Evolutionary conservation across 2,113 vertebrate genomes (phyloP).

Genomic region (Aythya baeri): DNA sequence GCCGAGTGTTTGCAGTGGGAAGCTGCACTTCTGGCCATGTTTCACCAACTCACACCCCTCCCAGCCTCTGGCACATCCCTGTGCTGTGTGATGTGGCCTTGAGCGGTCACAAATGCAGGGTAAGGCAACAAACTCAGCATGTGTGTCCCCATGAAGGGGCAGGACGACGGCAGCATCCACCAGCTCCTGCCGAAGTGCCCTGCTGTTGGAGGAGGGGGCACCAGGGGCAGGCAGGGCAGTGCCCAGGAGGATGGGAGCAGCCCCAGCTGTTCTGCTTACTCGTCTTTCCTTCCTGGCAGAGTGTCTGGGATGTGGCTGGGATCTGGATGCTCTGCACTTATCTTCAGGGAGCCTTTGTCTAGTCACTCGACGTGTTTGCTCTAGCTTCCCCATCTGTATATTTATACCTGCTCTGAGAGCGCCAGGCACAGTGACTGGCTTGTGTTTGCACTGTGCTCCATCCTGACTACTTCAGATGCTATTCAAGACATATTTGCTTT

Average conservation of each 20-base stretch:
- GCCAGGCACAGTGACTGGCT: not conserved
- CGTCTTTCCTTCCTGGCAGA: not conserved
- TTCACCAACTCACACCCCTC: not conserved
- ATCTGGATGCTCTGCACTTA: not conserved
- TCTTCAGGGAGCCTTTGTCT: not conserved
- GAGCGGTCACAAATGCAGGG: not conserved
- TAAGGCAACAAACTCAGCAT: not conserved
- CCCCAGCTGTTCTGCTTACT: not conserved
- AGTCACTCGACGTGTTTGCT: not conserved
- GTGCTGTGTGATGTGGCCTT: rapidly evolving
- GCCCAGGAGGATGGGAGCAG: not conserved
- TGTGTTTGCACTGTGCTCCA: not conserved
- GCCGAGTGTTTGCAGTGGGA: not conserved
- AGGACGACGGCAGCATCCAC: not conserved
- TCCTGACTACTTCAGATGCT: not conserved
- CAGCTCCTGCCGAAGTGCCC: not conserved
- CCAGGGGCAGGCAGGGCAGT: not conserved
- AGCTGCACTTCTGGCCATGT: not conserved
- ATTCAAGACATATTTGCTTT: not conserved
- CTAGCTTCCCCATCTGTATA: not conserved
- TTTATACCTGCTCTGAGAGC: not conserved
- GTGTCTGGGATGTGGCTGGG: not conserved
- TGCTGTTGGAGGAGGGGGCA: not conserved
- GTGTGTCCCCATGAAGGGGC: rapidly evolving
- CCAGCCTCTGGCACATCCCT: not conserved